These are phyloP conservation scores for Campoletis sonorensis DNA, from an alignment of 1,140 invertebrate genomes.

Conservation along the genomic window DNA sequence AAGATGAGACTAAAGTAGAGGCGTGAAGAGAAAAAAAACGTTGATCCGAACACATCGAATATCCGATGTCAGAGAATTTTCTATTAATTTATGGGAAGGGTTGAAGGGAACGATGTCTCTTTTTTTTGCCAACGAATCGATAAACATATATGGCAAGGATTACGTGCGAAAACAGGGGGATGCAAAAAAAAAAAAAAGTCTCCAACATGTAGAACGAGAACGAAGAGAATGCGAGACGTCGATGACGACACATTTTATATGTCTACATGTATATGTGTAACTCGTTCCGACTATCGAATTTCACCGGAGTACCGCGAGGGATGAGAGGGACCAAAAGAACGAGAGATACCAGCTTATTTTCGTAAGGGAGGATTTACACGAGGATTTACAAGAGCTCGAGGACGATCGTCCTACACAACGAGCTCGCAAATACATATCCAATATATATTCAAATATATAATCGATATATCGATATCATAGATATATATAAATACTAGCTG, in stretches of 20 bases:
- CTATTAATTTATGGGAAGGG: not conserved
- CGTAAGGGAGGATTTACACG: conserved; percentile 61
- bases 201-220: not conserved
- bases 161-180: not conserved
- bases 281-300: conserved; percentile 58
- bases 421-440: not conserved
- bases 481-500: not conserved
- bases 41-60: not conserved
- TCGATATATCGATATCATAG: not conserved
- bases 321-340: conserved; percentile 4
- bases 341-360: conserved; percentile 55
- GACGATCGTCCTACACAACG: too few relatives aligned
- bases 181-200: not conserved
- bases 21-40: not conserved
- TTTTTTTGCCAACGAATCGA: not conserved
- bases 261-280: not conserved
- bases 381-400: conserved; percentile 54
- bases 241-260: not conserved
- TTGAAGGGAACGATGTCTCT: not conserved
- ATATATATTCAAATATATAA: conserved; percentile 28
- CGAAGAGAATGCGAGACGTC: not conserved
- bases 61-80: conserved; percentile 7
- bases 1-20: not conserved
- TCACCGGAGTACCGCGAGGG: not conserved
- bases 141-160: not conserved